A percentile compares a stretch with the other conserved stretches of the same genome.
These are phyloP conservation scores for Dioctria rufipes DNA, from an alignment of 2,888 invertebrate species.

Conservation along the genomic window DNA sequence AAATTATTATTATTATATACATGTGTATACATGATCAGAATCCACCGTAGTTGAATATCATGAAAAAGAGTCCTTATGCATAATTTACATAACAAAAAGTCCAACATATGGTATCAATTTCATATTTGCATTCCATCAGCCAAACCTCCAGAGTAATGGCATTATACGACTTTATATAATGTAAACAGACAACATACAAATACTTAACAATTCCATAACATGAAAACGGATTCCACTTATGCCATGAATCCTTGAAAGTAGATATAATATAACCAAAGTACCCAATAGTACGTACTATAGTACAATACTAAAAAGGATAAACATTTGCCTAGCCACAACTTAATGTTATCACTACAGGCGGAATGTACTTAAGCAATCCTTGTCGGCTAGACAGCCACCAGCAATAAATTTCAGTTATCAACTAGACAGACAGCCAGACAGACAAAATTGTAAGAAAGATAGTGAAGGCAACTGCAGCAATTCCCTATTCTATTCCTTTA, in stretches of 20 bases:
- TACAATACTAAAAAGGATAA: background rate
- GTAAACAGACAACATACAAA: background rate
- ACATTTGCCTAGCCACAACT: slow-evolving; percentile 15
- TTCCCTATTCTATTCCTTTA: background rate
- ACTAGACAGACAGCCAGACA: slow-evolving; percentile 19
- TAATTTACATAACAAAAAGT: no score
- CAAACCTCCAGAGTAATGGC: no score
- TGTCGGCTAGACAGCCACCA: slow-evolving; percentile 11
- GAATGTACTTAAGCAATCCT: background rate
- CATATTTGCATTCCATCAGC: no score
- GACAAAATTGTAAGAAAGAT: background rate
- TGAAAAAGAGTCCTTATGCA: no score
- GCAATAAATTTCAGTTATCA: slow-evolving; percentile 27
- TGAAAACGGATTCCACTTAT: background rate
- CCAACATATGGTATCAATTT: no score
- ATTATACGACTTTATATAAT: no score
- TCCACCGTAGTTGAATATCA: no score
- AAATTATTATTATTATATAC: no score
- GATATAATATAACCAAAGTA: no score
- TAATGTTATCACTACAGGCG: slow-evolving; percentile 2
- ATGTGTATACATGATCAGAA: no score
- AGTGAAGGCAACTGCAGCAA: background rate
- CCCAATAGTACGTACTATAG: no score
- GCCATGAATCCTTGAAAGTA: background rate
- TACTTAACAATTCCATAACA: slow-evolving; percentile 8